Evolutionary conservation across 2,797 vertebrate genomes (phyloP).

Genomic region (Falco naumanni): DNA sequence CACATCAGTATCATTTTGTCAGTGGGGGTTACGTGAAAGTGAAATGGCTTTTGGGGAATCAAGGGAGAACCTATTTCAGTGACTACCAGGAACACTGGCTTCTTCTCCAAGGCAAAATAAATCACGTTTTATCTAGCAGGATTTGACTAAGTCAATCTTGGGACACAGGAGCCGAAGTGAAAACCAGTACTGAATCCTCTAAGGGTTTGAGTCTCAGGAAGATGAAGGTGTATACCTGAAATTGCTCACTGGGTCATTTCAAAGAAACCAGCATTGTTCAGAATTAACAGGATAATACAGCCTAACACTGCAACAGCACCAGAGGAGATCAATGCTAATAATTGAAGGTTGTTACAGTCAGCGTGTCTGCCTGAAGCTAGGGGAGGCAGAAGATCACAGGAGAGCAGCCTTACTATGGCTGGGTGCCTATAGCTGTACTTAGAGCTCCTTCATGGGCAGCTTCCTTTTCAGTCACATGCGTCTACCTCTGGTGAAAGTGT

Average conservation of each 20-base stretch:
- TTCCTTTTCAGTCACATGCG: neutral
- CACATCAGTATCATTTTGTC: neutral
- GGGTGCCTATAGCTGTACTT: neutral
- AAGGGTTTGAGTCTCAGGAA: neutral
- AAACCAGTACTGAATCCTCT: neutral
- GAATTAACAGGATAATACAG: neutral
- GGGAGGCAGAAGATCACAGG: neutral
- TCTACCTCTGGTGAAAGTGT: neutral
- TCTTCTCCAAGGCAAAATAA: neutral
- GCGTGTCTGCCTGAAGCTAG: neutral
- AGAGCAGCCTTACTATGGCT: neutral
- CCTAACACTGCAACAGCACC: neutral
- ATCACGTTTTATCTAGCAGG: neutral
- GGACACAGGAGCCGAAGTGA: neutral
- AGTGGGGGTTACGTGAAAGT: neutral
- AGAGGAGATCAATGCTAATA: neutral
- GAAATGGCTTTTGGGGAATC: neutral
- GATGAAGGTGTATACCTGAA: neutral
- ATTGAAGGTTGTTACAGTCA: neutral
- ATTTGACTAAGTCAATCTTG: neutral
- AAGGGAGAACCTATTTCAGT: neutral
- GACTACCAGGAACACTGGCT: neutral
- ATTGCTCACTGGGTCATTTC: neutral
- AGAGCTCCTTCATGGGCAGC: neutral
- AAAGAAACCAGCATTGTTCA: neutral